Evolutionary conservation across 2,113 vertebrate species (phyloP).

Genomic region (Hystrix cristata): DNA sequence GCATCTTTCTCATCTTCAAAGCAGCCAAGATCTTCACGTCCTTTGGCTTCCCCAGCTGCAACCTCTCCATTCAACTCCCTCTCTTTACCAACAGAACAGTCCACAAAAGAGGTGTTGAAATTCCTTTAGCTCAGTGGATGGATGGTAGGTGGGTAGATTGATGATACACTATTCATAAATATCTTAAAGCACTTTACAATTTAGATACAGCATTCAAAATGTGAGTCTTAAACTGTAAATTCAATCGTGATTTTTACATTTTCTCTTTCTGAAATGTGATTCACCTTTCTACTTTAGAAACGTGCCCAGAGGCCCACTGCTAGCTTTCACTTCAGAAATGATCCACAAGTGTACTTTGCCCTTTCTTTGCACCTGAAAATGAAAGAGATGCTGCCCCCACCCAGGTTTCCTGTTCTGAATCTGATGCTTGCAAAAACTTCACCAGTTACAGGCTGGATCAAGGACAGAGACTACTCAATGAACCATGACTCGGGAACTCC

Average conservation of each 20-base stretch:
- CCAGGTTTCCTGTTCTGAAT: slow-evolving; percentile 35
- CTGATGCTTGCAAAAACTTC: slow-evolving; percentile 24
- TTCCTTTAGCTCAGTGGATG: neutral
- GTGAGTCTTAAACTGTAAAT: neutral
- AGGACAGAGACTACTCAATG: slow-evolving; percentile 38
- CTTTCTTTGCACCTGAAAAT: neutral
- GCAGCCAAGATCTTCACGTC: neutral
- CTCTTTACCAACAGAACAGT: neutral
- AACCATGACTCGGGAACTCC: neutral
- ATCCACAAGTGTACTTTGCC: neutral
- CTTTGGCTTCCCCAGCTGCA: neutral
- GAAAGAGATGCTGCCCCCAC: neutral
- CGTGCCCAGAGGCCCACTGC: neutral
- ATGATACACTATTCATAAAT: neutral
- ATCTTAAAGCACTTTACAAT: slow-evolving; percentile 6
- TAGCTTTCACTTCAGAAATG: slow-evolving; percentile 11
- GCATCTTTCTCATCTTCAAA: neutral
- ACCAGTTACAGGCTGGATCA: neutral
- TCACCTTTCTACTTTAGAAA: slow-evolving; percentile 48
- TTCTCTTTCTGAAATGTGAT: neutral
- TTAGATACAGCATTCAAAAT: neutral
- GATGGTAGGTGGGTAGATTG: neutral
- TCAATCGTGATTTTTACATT: neutral
- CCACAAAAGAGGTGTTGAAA: neutral
- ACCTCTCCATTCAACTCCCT: neutral